These are phyloP conservation scores for Oxyscelio sp. DNA, from an alignment of 2,888 invertebrate genomes.

Conservation along the genomic window DNA sequence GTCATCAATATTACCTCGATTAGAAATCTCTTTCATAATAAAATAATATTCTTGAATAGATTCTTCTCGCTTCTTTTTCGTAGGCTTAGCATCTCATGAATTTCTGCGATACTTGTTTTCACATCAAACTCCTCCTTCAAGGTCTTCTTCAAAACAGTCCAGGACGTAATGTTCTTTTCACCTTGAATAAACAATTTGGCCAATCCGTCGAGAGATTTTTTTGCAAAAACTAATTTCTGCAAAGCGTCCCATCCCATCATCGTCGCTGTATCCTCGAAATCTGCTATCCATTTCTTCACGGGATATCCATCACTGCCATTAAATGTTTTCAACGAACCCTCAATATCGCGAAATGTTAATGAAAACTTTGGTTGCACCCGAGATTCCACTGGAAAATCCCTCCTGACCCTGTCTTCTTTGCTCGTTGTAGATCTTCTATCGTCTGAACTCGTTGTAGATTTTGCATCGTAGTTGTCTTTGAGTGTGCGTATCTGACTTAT, in stretches of 20 bases:
- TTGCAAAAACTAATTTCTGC: slow-evolving; percentile 79
- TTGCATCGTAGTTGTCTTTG: no score
- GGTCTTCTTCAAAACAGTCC: background rate
- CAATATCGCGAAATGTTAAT: no score
- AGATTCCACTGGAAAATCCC: no score
- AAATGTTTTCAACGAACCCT: no score
- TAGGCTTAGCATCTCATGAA: slow-evolving; percentile 36
- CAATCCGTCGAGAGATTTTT: slow-evolving; percentile 78
- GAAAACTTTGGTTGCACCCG: no score
- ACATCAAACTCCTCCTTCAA: background rate
- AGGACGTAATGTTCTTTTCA: background rate
- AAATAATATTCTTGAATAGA: background rate
- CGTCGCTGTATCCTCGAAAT: slow-evolving; percentile 79
- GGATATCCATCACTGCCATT: slow-evolving; percentile 1
- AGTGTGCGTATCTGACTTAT: no score
- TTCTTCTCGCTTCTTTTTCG: slow-evolving; percentile 5
- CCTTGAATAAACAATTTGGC: slow-evolving; percentile 50
- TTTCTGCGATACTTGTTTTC: slow-evolving; percentile 23
- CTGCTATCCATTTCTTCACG: slow-evolving; percentile 72
- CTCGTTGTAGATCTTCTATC: no score
- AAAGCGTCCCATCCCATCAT: slow-evolving; percentile 78
- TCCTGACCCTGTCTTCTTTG: no score
- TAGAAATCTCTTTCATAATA: slow-evolving; percentile 29
- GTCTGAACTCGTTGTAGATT: no score
- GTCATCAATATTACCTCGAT: no score